Evolutionary conservation across 2,797 vertebrate genomes (phyloP).

Genomic region (Oceanodroma leucorhoa): DNA sequence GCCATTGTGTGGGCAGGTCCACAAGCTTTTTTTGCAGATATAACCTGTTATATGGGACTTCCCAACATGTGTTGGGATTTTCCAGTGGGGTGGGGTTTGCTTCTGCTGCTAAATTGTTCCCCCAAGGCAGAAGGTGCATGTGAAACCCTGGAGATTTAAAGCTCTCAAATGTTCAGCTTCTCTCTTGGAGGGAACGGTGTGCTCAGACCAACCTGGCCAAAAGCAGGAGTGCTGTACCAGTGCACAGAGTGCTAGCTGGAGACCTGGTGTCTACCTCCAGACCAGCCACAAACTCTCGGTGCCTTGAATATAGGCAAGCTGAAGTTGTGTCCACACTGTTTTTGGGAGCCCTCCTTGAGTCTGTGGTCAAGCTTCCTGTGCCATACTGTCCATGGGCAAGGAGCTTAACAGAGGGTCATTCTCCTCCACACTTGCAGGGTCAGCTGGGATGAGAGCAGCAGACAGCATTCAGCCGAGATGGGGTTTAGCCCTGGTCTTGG

Average conservation of each 20-base stretch:
- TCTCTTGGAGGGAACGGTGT: neutral
- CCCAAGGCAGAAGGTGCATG: neutral
- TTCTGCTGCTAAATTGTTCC: neutral
- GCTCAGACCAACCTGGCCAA: neutral
- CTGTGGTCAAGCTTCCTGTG: neutral
- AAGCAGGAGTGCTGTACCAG: neutral
- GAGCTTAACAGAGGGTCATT: neutral
- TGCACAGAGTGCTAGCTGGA: neutral
- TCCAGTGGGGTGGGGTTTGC: slow-evolving; percentile 21
- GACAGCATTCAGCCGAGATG: neutral
- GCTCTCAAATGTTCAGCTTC: rapidly evolving
- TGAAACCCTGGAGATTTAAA: neutral
- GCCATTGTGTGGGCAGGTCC: neutral
- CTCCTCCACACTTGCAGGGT: neutral
- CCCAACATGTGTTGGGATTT: neutral
- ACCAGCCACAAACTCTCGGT: neutral
- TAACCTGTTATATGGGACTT: neutral
- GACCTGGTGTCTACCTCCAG: neutral
- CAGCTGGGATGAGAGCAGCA: neutral
- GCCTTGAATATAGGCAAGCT: neutral
- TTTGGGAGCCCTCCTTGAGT: neutral
- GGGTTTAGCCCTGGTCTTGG: neutral
- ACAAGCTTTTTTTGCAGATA: neutral
- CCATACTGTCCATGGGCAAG: neutral
- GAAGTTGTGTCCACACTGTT: neutral